These are phyloP conservation scores for Pardalotus punctatus DNA, from an alignment of 2,113 vertebrate genomes.

Conservation along the genomic window DNA sequence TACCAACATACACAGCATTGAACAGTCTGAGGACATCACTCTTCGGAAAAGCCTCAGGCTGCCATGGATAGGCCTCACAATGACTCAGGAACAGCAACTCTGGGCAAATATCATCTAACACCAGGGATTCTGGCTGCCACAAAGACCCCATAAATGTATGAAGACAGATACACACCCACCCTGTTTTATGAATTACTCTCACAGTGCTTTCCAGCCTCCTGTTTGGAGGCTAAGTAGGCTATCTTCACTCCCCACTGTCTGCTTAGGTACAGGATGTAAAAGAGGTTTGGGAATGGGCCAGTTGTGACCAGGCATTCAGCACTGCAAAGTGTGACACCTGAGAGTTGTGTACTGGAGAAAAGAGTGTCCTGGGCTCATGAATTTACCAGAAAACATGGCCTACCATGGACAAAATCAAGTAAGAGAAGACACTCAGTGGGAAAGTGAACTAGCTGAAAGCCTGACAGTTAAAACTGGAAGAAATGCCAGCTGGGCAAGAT, in stretches of 20 bases:
- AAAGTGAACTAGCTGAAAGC: not conserved
- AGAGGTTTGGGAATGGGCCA: not conserved
- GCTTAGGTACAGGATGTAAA: not conserved
- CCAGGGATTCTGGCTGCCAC: not conserved
- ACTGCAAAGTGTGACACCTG: rapidly evolving
- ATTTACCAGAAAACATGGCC: not conserved
- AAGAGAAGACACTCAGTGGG: not conserved
- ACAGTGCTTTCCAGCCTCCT: not conserved
- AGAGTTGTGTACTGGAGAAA: not conserved
- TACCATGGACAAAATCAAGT: not conserved
- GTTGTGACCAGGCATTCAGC: not conserved
- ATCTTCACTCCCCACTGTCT: not conserved
- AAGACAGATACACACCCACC: not conserved
- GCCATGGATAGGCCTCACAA: not conserved
- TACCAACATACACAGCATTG: not conserved
- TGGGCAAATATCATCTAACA: not conserved
- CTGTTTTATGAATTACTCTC: not conserved
- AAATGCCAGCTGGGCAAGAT: not conserved
- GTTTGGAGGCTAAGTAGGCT: not conserved
- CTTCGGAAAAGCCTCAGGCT: not conserved
- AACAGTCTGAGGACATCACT: not conserved
- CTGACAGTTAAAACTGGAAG: not conserved
- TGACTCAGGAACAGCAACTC: not conserved
- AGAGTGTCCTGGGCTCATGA: not conserved
- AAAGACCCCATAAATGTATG: not conserved